These are phyloP conservation scores for Ennomos erosarius DNA, from an alignment of 2,888 invertebrate genomes.

Conservation along the genomic window DNA sequence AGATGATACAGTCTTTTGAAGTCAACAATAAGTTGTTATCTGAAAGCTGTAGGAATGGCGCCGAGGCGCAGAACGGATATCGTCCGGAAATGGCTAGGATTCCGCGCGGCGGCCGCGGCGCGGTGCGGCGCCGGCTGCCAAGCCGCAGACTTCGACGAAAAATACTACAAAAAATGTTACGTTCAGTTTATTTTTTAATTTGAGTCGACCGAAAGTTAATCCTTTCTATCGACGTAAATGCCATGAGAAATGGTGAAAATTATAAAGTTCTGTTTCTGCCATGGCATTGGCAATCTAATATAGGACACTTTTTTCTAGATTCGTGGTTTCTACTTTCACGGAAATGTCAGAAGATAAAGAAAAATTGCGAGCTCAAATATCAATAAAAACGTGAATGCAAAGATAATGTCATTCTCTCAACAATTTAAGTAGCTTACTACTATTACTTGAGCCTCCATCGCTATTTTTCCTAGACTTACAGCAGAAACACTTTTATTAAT, in stretches of 20 bases:
- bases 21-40: slow-evolving; percentile 58
- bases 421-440: no score
- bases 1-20: slow-evolving; percentile 15
- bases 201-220: slow-evolving; percentile 23
- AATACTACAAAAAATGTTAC: slow-evolving; percentile 55
- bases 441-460: slow-evolving; percentile 37
- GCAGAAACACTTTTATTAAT: slow-evolving; percentile 28
- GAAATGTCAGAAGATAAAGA: no score
- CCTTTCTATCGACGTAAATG: slow-evolving; percentile 6
- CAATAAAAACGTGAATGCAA: not conserved
- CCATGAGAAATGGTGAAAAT: no score
- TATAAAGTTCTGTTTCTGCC: no score
- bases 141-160: slow-evolving; percentile 69
- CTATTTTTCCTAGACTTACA: slow-evolving; percentile 40
- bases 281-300: no score
- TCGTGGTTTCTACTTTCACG: no score
- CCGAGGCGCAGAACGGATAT: slow-evolving; percentile 74
- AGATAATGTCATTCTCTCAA: no score
- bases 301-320: no score
- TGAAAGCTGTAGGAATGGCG: slow-evolving; percentile 61
- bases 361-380: no score
- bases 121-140: slow-evolving; percentile 65
- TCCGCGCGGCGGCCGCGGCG: slow-evolving; percentile 77
- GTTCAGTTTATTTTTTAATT: slow-evolving; percentile 31
- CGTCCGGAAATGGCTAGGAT: slow-evolving; percentile 83